These are phyloP conservation scores for Donacobius atricapilla DNA, from an alignment of 2,113 vertebrate genomes.

Conservation along the genomic window DNA sequence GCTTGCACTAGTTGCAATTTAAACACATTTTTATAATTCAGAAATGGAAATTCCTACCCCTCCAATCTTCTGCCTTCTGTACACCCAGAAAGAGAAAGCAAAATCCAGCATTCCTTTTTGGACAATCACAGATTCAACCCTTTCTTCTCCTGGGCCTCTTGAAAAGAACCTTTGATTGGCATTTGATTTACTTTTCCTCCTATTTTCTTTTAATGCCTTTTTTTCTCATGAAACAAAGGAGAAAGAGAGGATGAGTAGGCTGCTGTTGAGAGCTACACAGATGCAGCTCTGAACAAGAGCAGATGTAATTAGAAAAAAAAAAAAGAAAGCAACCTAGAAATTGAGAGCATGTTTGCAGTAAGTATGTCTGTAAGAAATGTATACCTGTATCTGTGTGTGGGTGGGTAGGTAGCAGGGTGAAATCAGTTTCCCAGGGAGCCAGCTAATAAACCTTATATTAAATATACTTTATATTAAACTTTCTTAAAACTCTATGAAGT, in stretches of 20 bases:
- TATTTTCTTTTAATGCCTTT: not conserved
- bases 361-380: not conserved
- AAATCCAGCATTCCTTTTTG: not conserved
- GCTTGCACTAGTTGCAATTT: not conserved
- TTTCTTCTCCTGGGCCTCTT: not conserved
- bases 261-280: not conserved
- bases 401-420: not conserved
- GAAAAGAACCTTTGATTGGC: not conserved
- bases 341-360: not conserved
- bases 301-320: not conserved
- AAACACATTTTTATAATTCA: not conserved
- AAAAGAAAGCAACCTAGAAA: not conserved
- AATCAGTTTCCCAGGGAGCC: not conserved
- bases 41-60: not conserved
- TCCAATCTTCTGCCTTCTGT: not conserved
- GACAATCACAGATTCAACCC: not conserved
- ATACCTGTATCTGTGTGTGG: not conserved
- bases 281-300: not conserved
- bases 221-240: not conserved
- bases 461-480: not conserved
- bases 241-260: not conserved
- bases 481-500: not conserved
- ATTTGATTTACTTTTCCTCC: not conserved
- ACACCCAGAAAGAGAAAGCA: not conserved
- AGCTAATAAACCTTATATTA: not conserved